Evolutionary conservation across 37 sponge, comb jelly and placozoan species (phyloP).

Genomic region (Chondrilla cf. caribensis): DNA sequence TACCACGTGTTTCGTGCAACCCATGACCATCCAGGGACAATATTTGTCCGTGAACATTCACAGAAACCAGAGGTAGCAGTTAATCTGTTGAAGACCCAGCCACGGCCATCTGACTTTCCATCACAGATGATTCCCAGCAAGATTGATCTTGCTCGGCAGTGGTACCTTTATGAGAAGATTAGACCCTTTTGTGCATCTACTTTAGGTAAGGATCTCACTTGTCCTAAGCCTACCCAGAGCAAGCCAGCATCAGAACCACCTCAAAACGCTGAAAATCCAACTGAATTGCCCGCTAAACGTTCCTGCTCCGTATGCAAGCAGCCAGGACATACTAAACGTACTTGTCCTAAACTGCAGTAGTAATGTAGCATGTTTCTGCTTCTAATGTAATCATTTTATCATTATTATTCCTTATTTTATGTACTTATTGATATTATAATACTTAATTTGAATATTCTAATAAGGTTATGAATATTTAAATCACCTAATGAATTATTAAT

Average conservation of each 20-base stretch:
- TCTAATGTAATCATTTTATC: too few relatives aligned
- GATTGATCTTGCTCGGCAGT: neutral
- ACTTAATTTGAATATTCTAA: neutral
- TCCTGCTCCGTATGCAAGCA: slow-evolving; percentile 25
- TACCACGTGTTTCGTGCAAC: slow-evolving; percentile 19
- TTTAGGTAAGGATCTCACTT: neutral
- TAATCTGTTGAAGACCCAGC: neutral
- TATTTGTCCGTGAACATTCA: neutral
- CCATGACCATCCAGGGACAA: neutral
- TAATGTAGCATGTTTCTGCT: neutral
- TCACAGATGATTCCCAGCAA: neutral
- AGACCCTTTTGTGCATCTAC: slow-evolving; percentile 1
- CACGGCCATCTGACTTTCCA: neutral
- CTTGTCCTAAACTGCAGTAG: neutral
- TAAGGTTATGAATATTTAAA: neutral
- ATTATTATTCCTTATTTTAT: too few relatives aligned
- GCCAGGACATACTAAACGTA: neutral
- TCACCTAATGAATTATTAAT: neutral
- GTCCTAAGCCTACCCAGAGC: neutral
- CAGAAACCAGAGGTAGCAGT: neutral
- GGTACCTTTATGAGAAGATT: slow-evolving; percentile 24
- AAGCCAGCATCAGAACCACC: neutral
- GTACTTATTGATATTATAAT: too few relatives aligned
- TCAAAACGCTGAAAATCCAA: neutral
- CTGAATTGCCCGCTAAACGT: neutral